These are phyloP conservation scores for Cinara cedri DNA, from an alignment of 2,888 invertebrate genomes.

Conservation along the genomic window DNA sequence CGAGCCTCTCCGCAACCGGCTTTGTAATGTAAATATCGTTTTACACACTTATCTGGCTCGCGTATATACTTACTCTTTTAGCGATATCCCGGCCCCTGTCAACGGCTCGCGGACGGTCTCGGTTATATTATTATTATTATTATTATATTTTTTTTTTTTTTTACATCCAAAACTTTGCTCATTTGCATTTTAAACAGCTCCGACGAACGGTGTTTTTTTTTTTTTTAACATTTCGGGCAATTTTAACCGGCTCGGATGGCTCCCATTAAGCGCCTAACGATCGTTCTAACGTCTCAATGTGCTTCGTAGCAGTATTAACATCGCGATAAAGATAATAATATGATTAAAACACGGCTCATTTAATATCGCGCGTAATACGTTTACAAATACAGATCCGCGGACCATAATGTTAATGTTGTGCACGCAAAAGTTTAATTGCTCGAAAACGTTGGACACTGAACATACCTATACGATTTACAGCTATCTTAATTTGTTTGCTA, in stretches of 20 bases:
- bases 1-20: slow-evolving; percentile 36
- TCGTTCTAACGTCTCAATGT: too few species aligned
- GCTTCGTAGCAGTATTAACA: too few species aligned
- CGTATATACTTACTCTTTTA: slow-evolving; percentile 49
- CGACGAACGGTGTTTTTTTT: background rate
- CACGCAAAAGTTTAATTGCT: too few species aligned
- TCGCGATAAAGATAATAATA: too few species aligned
- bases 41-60: slow-evolving; percentile 50
- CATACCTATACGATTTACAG: too few species aligned
- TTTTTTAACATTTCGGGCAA: slow-evolving; percentile 5
- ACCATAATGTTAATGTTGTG: too few species aligned
- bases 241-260: background rate
- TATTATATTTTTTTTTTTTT: background rate
- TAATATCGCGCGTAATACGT: too few species aligned
- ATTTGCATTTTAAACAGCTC: slow-evolving; percentile 49
- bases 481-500: too few species aligned
- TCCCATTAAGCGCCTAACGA: background rate
- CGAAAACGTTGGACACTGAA: too few species aligned
- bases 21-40: slow-evolving; percentile 57
- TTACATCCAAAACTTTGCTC: slow-evolving; percentile 24
- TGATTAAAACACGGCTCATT: too few species aligned
- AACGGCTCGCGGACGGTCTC: slow-evolving; percentile 27
- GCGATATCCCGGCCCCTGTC: slow-evolving; percentile 52
- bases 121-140: slow-evolving; percentile 17
- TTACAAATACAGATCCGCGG: too few species aligned